Conservation (phyloP, 1,140 invertebrate genomes). For the Stenopsyche tienmushanensis region DNA sequence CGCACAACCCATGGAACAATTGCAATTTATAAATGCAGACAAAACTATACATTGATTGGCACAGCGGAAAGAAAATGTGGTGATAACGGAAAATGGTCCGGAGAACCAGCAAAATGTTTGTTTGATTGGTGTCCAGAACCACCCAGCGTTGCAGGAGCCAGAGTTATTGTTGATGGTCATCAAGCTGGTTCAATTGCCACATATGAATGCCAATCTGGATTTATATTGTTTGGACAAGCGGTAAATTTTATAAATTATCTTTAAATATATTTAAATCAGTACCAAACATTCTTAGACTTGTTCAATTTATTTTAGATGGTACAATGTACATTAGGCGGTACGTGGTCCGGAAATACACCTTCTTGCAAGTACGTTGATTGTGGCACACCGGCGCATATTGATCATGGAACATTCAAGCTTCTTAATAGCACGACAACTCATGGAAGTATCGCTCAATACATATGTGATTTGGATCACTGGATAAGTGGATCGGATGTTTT, state of each 20-base stretch:
- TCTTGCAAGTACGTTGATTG: conserved; percentile 87
- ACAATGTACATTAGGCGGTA: conserved; percentile 77
- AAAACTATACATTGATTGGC: conserved; percentile 83
- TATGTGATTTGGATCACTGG: conserved; percentile 82
- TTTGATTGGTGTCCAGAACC: conserved; percentile 86
- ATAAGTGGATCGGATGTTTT: conserved; percentile 67
- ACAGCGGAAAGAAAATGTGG: conserved; percentile 72
- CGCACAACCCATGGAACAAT: conserved; percentile 77
- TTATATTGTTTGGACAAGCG: conserved; percentile 78
- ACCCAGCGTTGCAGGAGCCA: conserved; percentile 70
- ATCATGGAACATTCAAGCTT: conserved; percentile 71
- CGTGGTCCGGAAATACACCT: conserved; percentile 77
- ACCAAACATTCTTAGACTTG: too few species aligned
- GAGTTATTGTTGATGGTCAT: conserved; percentile 66
- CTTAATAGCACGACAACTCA: conserved; percentile 79
- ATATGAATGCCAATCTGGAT: conserved; percentile 81
- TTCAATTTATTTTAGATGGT: conserved; percentile 60
- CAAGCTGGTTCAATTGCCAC: conserved; percentile 74
- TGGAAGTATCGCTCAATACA: conserved; percentile 72
- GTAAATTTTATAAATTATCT: conserved; percentile 52
- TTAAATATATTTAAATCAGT: neutral
- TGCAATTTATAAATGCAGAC: conserved; percentile 74
- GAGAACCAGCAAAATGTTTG: conserved; percentile 74
- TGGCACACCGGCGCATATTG: conserved; percentile 74
- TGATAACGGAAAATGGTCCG: conserved; percentile 78